Conservation (phyloP, 2,113 vertebrate genomes). For the Chrysemys picta region DNA sequence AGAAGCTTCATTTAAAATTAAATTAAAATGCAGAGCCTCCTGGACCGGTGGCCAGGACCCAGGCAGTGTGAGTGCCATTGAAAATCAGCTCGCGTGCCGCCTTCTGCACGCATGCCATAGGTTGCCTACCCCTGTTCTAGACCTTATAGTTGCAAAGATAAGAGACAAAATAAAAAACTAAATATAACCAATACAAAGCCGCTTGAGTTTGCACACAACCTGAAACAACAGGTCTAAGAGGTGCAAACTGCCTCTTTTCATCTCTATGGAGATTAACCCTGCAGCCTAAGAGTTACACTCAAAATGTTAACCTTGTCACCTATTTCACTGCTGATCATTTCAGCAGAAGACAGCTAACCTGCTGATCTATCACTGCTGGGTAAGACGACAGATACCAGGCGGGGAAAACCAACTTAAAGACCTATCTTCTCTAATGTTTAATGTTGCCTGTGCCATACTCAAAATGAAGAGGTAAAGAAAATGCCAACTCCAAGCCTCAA, state of each 20-base stretch:
- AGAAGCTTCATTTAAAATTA: no score
- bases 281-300: not conserved
- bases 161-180: conserved; percentile 24
- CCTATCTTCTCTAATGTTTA: not conserved
- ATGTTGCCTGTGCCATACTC: not conserved
- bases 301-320: not conserved
- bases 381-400: not conserved
- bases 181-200: not conserved
- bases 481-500: not conserved
- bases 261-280: not conserved
- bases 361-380: not conserved
- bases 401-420: not conserved
- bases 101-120: no score
- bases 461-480: not conserved
- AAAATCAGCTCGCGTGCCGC: no score
- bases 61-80: no score
- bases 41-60: no score
- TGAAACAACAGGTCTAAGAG: not conserved
- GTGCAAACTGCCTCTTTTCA: not conserved
- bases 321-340: not conserved
- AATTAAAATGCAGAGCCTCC: no score
- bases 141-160: no score
- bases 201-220: not conserved
- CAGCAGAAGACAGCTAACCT: not conserved
- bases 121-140: no score